These are phyloP conservation scores for Falcunculus frontatus DNA, from an alignment of 2,113 vertebrate genomes.

Conservation along the genomic window DNA sequence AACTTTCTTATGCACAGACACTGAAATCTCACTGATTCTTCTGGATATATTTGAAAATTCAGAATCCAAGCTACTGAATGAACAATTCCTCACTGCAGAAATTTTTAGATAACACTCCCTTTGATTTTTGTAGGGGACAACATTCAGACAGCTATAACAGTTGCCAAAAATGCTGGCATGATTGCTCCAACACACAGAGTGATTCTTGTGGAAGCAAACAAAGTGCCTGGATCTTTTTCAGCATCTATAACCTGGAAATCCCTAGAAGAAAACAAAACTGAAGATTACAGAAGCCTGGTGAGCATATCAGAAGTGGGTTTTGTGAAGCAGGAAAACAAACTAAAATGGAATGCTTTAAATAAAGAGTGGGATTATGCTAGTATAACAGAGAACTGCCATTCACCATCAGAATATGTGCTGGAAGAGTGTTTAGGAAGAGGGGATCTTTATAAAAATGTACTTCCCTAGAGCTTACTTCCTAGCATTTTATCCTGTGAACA, in stretches of 20 bases:
- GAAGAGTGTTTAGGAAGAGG: background rate
- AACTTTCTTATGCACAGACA: background rate
- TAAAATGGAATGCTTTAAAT: background rate
- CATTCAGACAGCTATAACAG: slow-evolving; percentile 79
- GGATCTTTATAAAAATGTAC: background rate
- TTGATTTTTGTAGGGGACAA: slow-evolving; percentile 73
- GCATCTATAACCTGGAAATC: slow-evolving; percentile 73
- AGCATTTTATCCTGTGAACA: background rate
- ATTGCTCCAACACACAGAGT: slow-evolving; percentile 62
- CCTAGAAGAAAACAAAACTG: slow-evolving; percentile 47
- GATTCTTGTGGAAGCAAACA: slow-evolving; percentile 72
- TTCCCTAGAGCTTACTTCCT: background rate
- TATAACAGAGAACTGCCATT: background rate
- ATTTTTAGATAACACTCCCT: background rate
- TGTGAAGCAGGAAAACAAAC: background rate
- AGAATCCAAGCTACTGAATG: background rate
- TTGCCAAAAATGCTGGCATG: slow-evolving; percentile 78
- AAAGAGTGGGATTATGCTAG: background rate
- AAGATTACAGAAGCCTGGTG: slow-evolving; percentile 34
- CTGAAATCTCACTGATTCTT: background rate
- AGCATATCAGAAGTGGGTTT: background rate
- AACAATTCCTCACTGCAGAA: background rate
- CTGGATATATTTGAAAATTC: background rate
- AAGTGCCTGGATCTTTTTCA: slow-evolving; percentile 34
- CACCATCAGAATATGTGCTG: background rate